A percentile compares a stretch with the other conserved stretches of the same genome.
Conservation (phyloP, 2,113 vertebrate species). For the Tricholaema leucomelas region DNA sequence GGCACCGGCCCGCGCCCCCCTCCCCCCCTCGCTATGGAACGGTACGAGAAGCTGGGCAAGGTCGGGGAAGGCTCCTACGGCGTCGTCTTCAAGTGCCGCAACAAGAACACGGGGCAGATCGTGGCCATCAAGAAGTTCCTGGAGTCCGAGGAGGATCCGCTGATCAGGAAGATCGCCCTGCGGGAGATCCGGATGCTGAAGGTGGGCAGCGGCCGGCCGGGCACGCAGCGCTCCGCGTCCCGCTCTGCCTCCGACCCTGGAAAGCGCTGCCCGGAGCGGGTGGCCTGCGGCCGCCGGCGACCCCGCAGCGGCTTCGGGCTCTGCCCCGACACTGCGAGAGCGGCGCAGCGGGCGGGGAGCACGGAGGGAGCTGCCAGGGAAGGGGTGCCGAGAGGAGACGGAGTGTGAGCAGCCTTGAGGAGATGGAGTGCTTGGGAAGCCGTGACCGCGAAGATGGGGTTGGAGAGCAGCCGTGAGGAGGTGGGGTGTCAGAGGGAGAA, state of each 20-base stretch:
- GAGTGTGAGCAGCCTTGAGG: neutral
- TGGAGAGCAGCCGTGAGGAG: neutral
- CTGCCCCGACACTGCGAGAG: neutral
- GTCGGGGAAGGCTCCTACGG: conserved; percentile 95
- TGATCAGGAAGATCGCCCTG: conserved; percentile 92
- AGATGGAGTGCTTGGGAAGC: neutral
- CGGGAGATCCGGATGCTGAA: conserved; percentile 95
- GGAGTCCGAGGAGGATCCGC: conserved; percentile 93
- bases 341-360: neutral
- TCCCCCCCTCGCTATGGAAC: conserved; percentile 85
- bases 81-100: conserved; percentile 94
- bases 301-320: too few relatives aligned
- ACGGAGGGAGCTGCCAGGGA: neutral
- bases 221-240: neutral
- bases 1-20: neutral
- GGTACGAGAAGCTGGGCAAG: conserved; percentile 92
- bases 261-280: neutral
- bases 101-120: conserved; percentile 88
- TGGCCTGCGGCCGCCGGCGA: neutral
- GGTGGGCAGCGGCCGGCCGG: conserved; percentile 55
- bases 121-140: conserved; percentile 97
- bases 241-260: neutral
- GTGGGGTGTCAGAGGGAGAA: too few relatives aligned
- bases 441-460: neutral
- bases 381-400: neutral